phyloP scores from a whole-genome alignment of 2,113 vertebrate species.

The Pterocles orientalis region DNA sequence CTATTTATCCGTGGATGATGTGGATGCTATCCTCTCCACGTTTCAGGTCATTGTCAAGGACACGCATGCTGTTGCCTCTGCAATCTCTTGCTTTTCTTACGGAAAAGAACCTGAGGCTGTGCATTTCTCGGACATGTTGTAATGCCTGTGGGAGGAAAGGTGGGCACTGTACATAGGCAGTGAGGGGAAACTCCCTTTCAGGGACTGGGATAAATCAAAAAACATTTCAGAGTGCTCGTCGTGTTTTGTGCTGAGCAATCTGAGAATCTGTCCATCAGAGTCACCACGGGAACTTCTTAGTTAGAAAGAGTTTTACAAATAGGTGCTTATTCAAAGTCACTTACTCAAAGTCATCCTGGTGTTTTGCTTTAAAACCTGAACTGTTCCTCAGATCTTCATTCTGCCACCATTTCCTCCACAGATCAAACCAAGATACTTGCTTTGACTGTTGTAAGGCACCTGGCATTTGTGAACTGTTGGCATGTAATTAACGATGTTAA shows the following conservation, averaged over 20 bases:
- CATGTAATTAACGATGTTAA: neutral
- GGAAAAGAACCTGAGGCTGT: neutral
- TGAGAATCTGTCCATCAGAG: neutral
- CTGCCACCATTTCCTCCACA: neutral
- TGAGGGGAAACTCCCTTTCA: neutral
- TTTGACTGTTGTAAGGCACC: neutral
- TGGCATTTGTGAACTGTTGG: neutral
- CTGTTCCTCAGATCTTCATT: neutral
- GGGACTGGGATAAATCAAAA: neutral
- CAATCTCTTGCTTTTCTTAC: neutral
- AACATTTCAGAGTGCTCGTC: neutral
- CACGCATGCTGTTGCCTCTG: neutral
- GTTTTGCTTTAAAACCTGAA: neutral
- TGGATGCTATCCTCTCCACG: neutral
- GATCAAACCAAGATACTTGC: neutral
- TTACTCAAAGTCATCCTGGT: neutral
- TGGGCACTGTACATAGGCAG: fast-evolving
- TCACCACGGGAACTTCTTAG: neutral
- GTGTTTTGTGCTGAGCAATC: neutral
- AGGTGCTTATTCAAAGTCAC: neutral
- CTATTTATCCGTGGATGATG: neutral
- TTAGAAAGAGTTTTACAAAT: neutral
- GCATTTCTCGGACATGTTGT: neutral
- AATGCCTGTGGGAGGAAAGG: neutral
- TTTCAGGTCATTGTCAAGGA: neutral